Conservation (phyloP, 2,797 vertebrate genomes). For the Melanogrammus aeglefinus region DNA sequence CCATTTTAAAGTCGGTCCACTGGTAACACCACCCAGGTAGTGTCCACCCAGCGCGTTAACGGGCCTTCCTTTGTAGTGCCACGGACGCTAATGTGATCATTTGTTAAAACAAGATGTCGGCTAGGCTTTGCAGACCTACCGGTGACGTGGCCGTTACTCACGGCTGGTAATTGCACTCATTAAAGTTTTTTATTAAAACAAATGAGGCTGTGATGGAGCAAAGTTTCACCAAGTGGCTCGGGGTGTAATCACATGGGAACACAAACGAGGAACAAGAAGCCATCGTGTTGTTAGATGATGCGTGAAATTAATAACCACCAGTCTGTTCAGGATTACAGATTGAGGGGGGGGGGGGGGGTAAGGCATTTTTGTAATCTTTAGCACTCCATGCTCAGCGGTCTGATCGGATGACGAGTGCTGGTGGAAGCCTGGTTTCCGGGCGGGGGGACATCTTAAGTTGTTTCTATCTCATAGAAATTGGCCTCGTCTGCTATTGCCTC, state of each 20-base stretch:
- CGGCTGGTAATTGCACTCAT: neutral
- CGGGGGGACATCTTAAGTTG: too few relatives aligned
- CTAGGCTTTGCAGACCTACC: neutral
- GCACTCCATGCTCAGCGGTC: neutral
- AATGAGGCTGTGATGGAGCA: neutral
- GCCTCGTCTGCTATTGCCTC: too few relatives aligned
- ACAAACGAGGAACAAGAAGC: neutral
- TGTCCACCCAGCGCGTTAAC: too few relatives aligned
- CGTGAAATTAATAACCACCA: neutral
- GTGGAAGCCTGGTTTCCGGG: too few relatives aligned
- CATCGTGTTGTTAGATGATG: neutral
- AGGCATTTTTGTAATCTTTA: neutral
- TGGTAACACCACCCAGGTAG: too few relatives aligned
- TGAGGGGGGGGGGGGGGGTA: too few relatives aligned
- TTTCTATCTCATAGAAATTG: too few relatives aligned
- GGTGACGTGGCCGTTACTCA: neutral
- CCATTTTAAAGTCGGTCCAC: too few relatives aligned
- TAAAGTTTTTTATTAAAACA: neutral
- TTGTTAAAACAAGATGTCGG: neutral
- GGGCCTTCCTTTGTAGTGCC: too few relatives aligned
- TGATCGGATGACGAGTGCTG: neutral
- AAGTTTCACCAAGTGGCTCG: neutral
- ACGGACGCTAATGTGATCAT: too few relatives aligned
- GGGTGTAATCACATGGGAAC: neutral
- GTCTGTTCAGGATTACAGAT: neutral